A percentile compares a stretch with the other conserved stretches of the same genome.
Conservation (phyloP, 2,888 invertebrate genomes). For the Gastrophysa polygoni region DNA sequence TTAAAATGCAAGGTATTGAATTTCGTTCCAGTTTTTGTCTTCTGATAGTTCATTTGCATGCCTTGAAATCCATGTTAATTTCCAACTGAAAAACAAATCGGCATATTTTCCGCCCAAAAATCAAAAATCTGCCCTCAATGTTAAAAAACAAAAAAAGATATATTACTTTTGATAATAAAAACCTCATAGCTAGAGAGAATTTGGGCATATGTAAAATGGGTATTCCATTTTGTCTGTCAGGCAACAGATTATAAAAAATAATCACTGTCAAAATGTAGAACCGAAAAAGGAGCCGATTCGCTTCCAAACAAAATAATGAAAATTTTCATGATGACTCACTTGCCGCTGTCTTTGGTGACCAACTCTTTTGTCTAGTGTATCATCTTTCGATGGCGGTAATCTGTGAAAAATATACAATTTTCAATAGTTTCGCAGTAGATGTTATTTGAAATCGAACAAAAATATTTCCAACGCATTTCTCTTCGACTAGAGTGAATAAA, state of each 20-base stretch:
- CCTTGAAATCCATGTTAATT: too few relatives aligned
- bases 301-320: slow-evolving; percentile 2
- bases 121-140: too few relatives aligned
- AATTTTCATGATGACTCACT: not conserved
- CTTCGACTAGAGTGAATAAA: not conserved
- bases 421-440: too few relatives aligned
- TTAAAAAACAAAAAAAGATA: too few relatives aligned
- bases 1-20: not conserved
- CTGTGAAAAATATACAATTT: not conserved
- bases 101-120: slow-evolving; percentile 11
- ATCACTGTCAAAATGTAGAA: slow-evolving; percentile 23
- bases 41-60: too few relatives aligned
- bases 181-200: slow-evolving; percentile 57
- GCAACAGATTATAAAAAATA: not conserved
- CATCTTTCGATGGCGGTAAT: not conserved
- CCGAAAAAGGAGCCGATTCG: slow-evolving; percentile 43
- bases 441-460: too few relatives aligned
- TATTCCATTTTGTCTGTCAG: slow-evolving; percentile 61
- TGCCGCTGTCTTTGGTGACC: slow-evolving; percentile 13
- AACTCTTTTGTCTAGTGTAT: slow-evolving; percentile 18
- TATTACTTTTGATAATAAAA: slow-evolving; percentile 35
- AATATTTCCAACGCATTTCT: too few relatives aligned
- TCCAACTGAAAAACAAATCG: slow-evolving; percentile 5
- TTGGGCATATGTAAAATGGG: slow-evolving; percentile 64
- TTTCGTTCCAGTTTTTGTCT: too few relatives aligned